These are phyloP conservation scores for Athene cunicularia DNA, from an alignment of 2,113 vertebrate genomes.

Conservation along the genomic window DNA sequence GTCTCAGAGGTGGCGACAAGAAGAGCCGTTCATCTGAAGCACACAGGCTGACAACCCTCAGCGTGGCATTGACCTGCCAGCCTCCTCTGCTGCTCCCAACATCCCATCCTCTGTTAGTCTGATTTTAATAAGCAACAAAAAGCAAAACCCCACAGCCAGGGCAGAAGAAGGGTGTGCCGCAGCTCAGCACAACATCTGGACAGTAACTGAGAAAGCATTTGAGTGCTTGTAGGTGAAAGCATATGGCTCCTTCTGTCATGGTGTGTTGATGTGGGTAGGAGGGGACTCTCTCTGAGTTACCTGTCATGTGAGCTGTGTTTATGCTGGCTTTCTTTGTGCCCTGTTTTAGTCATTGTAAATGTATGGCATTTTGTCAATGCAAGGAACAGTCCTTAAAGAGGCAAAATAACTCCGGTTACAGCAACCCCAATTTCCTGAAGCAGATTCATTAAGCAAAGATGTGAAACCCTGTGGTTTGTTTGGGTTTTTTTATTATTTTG, in stretches of 20 bases:
- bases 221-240: not conserved
- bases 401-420: conserved; percentile 52
- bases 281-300: not conserved
- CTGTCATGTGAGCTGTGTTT: conserved; percentile 61
- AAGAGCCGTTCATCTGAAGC: conserved; percentile 22
- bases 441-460: conserved; percentile 24
- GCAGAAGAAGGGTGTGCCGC: not conserved
- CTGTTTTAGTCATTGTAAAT: conserved; percentile 61
- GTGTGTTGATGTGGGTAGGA: not conserved
- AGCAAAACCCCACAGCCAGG: not conserved
- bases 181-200: not conserved
- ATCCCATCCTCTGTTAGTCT: not conserved
- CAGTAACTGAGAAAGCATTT: not conserved
- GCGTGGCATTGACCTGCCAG: conserved; percentile 22
- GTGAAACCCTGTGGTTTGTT: not conserved
- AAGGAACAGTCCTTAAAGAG: conserved; percentile 59
- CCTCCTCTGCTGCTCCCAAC: conserved; percentile 59
- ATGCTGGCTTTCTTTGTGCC: conserved; percentile 54
- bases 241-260: not conserved
- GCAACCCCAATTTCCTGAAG: not conserved
- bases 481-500: conserved; percentile 17
- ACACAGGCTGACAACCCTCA: not conserved
- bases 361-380: conserved; percentile 52
- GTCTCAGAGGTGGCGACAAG: not conserved
- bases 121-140: not conserved